phyloP scores from a whole-genome alignment of 2,797 vertebrate genomes.

The Helostoma temminkii region DNA sequence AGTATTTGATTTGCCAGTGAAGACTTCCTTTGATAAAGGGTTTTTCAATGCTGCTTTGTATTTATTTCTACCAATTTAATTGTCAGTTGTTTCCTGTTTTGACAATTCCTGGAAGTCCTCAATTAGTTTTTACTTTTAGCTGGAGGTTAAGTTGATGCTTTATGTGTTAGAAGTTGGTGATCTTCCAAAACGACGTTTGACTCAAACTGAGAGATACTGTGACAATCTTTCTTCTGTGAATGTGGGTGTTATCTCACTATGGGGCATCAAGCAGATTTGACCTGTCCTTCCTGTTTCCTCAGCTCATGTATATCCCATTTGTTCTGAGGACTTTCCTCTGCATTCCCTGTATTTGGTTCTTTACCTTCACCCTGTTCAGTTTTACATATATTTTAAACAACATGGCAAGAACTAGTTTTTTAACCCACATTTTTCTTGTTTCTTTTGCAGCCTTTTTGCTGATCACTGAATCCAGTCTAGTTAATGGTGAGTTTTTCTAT shows the following conservation, averaged over 20 bases:
- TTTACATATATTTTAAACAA: neutral
- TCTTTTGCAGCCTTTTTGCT: constrained; percentile 25
- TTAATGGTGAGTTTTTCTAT: constrained; percentile 66
- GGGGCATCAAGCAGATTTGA: constrained; percentile 76
- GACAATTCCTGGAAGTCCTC: neutral
- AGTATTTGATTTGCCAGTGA: too few species aligned
- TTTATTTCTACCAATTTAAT: neutral
- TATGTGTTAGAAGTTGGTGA: too few species aligned
- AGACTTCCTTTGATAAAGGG: too few species aligned
- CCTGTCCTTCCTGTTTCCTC: constrained; percentile 78
- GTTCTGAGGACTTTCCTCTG: neutral
- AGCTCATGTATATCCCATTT: constrained; percentile 16
- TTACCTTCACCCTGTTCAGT: neutral
- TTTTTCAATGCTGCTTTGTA: too few species aligned
- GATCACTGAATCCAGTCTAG: constrained; percentile 32
- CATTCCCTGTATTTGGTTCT: constrained; percentile 2
- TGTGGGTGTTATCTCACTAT: constrained; percentile 41
- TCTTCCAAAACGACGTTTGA: neutral
- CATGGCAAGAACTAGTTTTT: constrained; percentile 53
- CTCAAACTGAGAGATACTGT: neutral
- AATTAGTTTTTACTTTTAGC: too few species aligned
- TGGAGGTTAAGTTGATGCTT: too few species aligned
- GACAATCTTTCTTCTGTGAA: neutral
- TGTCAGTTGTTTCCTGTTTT: constrained; percentile 8
- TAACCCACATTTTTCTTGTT: constrained; percentile 18